Conservation (phyloP, 2,888 invertebrate genomes). For the Saturnia pavonia region DNA sequence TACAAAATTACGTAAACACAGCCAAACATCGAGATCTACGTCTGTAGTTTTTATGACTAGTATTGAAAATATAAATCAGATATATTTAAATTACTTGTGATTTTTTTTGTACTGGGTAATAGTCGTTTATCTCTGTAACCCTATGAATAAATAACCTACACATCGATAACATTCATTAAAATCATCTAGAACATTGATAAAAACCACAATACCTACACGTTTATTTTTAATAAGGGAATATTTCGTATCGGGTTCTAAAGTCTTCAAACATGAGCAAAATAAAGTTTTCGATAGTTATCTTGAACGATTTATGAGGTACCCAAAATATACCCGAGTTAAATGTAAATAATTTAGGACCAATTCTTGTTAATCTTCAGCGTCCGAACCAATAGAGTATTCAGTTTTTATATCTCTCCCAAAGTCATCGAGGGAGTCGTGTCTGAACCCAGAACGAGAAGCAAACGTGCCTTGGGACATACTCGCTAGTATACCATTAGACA, state of each 20-base stretch:
- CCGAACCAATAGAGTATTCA: conserved; percentile 68
- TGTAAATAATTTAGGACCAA: conserved; percentile 4
- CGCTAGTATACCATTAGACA: conserved; percentile 73
- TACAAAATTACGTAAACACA: conserved; percentile 58
- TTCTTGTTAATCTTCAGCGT: conserved; percentile 59
- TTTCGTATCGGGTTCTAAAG: conserved; percentile 12
- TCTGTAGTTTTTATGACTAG: conserved; percentile 29
- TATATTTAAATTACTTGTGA: conserved; percentile 18
- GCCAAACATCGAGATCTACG: conserved; percentile 71
- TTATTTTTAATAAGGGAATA: conserved; percentile 7
- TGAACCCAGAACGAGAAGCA: conserved; percentile 56
- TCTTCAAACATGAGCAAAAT: conserved; percentile 23
- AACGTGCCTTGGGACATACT: conserved; percentile 69
- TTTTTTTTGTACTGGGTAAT: conserved; percentile 24
- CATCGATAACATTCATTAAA: conserved; percentile 41
- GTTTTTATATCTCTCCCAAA: conserved; percentile 64
- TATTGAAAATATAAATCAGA: conserved; percentile 26
- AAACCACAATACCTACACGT: conserved; percentile 31
- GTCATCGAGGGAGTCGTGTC: conserved; percentile 69
- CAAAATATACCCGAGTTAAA: neutral
- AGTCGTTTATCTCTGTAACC: conserved; percentile 27
- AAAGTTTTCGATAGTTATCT: conserved; percentile 3
- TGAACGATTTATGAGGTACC: conserved; percentile 11
- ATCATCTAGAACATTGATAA: conserved; percentile 47
- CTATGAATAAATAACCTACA: conserved; percentile 33